Base-by-base conservation (phyloP, 2,888 invertebrate genomes). In the Vesta saturnalis region DNA sequence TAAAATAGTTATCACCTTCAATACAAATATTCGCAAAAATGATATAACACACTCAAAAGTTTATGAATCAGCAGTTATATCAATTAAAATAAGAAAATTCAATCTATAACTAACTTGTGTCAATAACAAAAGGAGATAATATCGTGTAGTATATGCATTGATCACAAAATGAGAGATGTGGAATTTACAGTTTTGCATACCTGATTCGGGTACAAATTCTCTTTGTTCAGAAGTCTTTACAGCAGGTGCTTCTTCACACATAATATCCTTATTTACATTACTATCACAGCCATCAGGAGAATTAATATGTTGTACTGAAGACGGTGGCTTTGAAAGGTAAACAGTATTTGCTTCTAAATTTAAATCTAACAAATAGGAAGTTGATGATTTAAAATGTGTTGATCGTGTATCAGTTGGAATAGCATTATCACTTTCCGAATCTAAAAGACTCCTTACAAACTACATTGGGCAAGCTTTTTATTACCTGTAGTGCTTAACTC, bases 311-410 rank as follows among this genome's bases (percentile, higher is more conserved):
- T 77, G 74, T 54, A 69, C 69, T 6, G 78, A 78, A 5, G 72
- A 74, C 15, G 82, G 82, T 12, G 87, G 87, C 71, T 85, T 82
- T 56, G 86, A 87, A 59, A 88, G 77, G 46, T 88, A 88, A 0
- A 88, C 90, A 4, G 88, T 89, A 61, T 86, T 89, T n/a, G 88
- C 87, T 78, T 88, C 88, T n/a, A 90, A 80, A 80, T 90, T 89
- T 62, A 91, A 81, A 81, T 90, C 89, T 54, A 91, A 81, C 76
- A 88, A 88, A 77, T 89, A 90, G 63, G 88, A 88, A 0, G 83
- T 82, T 14, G 84, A 84, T 0, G 81, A 86, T n/a, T 79, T 77
- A 43, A 84, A 66, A 55, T 78, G 75, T 23, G 77, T 76, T 76
- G 18, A 83, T 6, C 10, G 8, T 39, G 3, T 12, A 76, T 76